Conservation (phyloP, 1,140 invertebrate species). For the Drosophila ficusphila region DNA sequence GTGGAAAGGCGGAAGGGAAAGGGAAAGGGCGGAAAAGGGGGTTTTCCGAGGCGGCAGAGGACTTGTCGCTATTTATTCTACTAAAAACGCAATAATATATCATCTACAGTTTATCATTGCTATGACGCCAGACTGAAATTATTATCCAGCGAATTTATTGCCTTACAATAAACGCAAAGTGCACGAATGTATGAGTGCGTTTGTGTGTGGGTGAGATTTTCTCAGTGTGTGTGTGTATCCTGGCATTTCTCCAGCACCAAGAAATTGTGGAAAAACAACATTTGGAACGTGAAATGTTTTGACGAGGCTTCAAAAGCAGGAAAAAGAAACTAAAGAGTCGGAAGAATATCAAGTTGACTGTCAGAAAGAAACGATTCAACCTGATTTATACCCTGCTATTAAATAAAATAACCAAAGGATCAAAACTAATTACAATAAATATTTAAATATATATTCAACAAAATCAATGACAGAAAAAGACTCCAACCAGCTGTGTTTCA, state of each 20-base stretch:
- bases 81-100: slow-evolving; percentile 83
- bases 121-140: slow-evolving; percentile 84
- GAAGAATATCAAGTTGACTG: background rate
- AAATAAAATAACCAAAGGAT: background rate
- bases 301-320: slow-evolving; percentile 56
- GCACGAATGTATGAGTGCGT: slow-evolving; percentile 41
- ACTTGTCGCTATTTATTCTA: slow-evolving; percentile 73
- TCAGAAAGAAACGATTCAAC: background rate
- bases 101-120: slow-evolving; percentile 84
- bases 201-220: slow-evolving; percentile 7
- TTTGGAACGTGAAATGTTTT: slow-evolving; percentile 54
- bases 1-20: background rate
- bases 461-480: too few species aligned
- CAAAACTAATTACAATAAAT: background rate
- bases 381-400: background rate
- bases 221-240: slow-evolving; percentile 1
- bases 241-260: slow-evolving; percentile 30
- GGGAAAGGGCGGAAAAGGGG: background rate
- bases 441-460: background rate
- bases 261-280: slow-evolving; percentile 44
- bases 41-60: slow-evolving; percentile 1
- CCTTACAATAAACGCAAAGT: slow-evolving; percentile 78
- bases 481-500: too few species aligned
- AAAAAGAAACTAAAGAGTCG: slow-evolving; percentile 5
- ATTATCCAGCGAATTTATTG: slow-evolving; percentile 83